Evolutionary conservation across 2,888 invertebrate genomes (phyloP), one percentile per base, ranked within the genome.

Genomic region (Acronicta aceris): DNA sequence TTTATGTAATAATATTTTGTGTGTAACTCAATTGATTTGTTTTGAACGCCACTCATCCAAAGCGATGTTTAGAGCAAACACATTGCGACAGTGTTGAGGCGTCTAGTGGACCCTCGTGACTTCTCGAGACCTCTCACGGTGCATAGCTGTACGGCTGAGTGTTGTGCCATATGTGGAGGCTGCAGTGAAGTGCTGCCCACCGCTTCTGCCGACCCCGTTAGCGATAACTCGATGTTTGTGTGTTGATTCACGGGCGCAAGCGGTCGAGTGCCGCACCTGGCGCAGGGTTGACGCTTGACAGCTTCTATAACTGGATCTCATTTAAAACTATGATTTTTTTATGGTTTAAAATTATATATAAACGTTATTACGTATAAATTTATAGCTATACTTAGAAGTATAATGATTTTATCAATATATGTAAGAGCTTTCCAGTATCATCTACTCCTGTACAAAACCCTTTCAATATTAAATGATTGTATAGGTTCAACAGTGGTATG

Each of bases 31-130:
- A 61, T 51, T 54, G 62, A 60, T 72, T 72, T 60, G 67, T 69
- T 62, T 66, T 62, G 74, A 54, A 33, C 41, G 62, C 51, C 70
- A 65, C 70, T 69, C 74, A 50, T 25, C 42, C 49, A 45, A 21
- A 30, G 15, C 66, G 45, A 56, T 74, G 74, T 77, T 75, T 74
- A 66, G 47, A 43, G 66, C 47, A 77, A 75, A 75, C 74, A 74
- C 46, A 54, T 62, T 61, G 74, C 57, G 50, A 49, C 60, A 61
- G 45, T 59, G 58, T 50, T 9, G 48, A 51, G 59, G 42, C 48
- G 41, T 60, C 40, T 7, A 42, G 58, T 40, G 40, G 45, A 16
- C 54, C 49, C 51, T 52, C 13, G 64, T 42, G 27, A 21, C 0
- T 2, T 15, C 10, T 40, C n/a, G 42, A 38, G 16, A 41, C 41